These are phyloP conservation scores for Holcopasites calliopsidis DNA, from an alignment of 1,140 invertebrate genomes.

Conservation along the genomic window DNA sequence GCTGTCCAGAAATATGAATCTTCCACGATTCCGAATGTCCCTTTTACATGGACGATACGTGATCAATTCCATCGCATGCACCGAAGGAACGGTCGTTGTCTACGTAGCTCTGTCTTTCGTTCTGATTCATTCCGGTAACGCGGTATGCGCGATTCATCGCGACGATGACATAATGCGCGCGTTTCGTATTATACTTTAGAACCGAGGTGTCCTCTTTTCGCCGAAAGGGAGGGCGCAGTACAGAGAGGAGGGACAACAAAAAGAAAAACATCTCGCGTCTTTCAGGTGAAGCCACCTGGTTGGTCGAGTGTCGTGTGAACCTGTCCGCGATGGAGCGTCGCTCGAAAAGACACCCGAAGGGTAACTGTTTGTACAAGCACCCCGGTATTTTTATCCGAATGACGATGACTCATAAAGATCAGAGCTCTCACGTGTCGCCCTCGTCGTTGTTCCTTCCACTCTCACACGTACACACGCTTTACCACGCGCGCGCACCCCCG, in stretches of 20 bases:
- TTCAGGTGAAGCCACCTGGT: conserved; percentile 64
- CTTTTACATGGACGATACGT: not conserved
- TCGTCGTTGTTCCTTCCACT: conserved; percentile 31
- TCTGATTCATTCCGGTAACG: not conserved
- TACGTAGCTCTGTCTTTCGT: not conserved
- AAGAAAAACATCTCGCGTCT: conserved; percentile 23
- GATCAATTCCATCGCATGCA: not conserved
- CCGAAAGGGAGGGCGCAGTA: not conserved
- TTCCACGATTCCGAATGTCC: conserved; percentile 8
- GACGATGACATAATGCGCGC: conserved; percentile 25
- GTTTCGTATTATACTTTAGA: conserved; percentile 2
- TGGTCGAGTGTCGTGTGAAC: conserved; percentile 65
- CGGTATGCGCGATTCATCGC: not conserved
- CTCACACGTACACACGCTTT: conserved; percentile 13
- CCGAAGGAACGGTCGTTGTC: not conserved
- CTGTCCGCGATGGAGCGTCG: conserved; percentile 55
- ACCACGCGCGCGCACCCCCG: conserved; percentile 23
- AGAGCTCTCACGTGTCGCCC: conserved; percentile 55
- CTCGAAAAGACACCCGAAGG: conserved; percentile 64
- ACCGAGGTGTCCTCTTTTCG: conserved; percentile 24
- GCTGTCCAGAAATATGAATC: not conserved
- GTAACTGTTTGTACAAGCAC: conserved; percentile 72
- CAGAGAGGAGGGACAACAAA: too few relatives aligned
- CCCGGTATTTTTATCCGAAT: conserved; percentile 72
- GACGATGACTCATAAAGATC: conserved; percentile 72